These are phyloP conservation scores for Spinus olivaceus DNA, from an alignment of 2,797 vertebrate genomes.

Conservation along the genomic window DNA sequence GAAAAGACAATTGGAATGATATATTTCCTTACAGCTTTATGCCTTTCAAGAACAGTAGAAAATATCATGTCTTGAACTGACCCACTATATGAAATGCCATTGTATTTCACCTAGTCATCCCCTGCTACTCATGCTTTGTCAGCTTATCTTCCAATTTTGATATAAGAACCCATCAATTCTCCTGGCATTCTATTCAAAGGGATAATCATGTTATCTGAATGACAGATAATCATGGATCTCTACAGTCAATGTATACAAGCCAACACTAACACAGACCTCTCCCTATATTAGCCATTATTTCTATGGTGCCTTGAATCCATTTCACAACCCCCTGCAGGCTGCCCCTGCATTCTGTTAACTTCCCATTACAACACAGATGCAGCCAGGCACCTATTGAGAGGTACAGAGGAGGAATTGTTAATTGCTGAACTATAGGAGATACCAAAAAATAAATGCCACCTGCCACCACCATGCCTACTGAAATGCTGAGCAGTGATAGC, in stretches of 20 bases:
- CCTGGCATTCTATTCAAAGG: background rate
- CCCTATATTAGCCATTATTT: background rate
- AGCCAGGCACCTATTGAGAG: background rate
- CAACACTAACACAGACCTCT: background rate
- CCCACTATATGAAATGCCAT: background rate
- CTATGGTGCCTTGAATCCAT: background rate
- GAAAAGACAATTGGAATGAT: background rate
- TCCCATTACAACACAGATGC: background rate
- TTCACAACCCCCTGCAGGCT: background rate
- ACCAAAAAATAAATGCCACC: background rate
- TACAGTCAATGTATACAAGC: background rate
- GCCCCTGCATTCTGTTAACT: background rate
- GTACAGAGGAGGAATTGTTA: background rate
- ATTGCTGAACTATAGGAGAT: background rate
- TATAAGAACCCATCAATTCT: background rate
- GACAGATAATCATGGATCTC: background rate
- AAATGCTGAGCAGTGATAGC: background rate
- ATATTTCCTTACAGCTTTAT: background rate
- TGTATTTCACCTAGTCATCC: background rate
- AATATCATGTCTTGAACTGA: background rate
- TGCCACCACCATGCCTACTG: background rate
- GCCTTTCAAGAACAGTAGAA: background rate
- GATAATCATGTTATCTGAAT: background rate
- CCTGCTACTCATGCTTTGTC: background rate
- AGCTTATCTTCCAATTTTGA: background rate